Evolutionary conservation across 2,797 vertebrate species (phyloP), one percentile per base, ranked within the genome.

Genomic region (Dallia pectoralis): DNA sequence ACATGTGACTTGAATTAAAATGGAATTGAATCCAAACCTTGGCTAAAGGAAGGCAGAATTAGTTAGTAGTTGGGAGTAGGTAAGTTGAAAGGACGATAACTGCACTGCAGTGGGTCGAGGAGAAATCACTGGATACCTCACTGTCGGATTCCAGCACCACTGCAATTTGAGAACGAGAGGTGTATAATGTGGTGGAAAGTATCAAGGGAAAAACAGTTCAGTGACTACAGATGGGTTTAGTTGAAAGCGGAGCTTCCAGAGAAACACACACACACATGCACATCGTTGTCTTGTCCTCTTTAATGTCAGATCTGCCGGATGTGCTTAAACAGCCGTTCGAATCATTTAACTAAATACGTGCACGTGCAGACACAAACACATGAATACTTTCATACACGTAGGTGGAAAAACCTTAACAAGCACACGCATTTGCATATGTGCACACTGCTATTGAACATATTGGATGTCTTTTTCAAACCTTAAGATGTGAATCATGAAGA

Each of bases 151-250:
- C 69, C 65, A 73, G 66, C 33, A 74, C 77, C 78, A 77, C 75
- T 79, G 74, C 75, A 82, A 77, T 72, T 56, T 65, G 73, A 82
- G 82, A 79, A 69, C 44, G 68, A 77, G 69, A 29, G 65, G 74
- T 82, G 81, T 81, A 79, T 74, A 77, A 77, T 74, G 74, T 80
- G 73, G 81, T 87, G 89, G 90, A 91, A 91, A 91, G 63, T 82
- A 75, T 82, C 79, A 67, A 77, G 79, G 82, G 67, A 71, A 73
- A 78, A 68, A 68, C 56, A 62, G 30, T 74, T 81, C 69, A 76
- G 71, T 75, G 71, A 80, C 78, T 84, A 82, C 91, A 92, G 90
- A 88, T 92, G 92, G 40, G 79, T 89, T 91, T 87, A 84, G 67
- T 81, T 85, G 77, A 89, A 73, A 4, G 56, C 75, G 19, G 51